A percentile compares a stretch with the other conserved stretches of the same genome.
Conservation (phyloP, 2,113 vertebrate species). For the Dasypus novemcinctus region DNA sequence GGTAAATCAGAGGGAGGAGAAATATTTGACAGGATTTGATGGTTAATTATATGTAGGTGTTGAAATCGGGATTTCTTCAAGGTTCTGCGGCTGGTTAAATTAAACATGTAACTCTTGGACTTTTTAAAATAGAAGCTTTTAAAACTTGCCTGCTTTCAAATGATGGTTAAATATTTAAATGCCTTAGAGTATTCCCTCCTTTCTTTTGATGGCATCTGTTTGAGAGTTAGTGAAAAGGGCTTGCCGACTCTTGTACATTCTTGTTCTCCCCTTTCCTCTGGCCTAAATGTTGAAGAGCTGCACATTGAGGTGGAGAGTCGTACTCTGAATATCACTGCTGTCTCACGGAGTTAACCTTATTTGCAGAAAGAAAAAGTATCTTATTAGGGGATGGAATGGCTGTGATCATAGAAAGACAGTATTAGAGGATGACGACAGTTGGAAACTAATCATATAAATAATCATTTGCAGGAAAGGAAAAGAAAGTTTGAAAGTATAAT, state of each 20-base stretch:
- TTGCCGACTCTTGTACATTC: too few relatives aligned
- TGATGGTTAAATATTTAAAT: neutral
- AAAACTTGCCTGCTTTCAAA: neutral
- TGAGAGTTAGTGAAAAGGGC: neutral
- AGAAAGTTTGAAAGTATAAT: neutral
- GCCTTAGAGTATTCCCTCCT: neutral
- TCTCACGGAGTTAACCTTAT: neutral
- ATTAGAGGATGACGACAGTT: neutral
- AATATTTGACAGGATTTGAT: neutral
- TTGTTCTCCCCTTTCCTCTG: neutral
- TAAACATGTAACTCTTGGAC: neutral
- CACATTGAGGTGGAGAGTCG: neutral
- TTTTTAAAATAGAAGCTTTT: constrained; percentile 18
- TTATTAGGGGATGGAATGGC: neutral
- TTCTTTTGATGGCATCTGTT: neutral
- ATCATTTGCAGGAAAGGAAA: neutral
- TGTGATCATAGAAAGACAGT: neutral
- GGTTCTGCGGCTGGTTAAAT: neutral
- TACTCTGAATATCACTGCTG: neutral
- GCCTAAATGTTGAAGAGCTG: neutral
- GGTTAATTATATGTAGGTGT: neutral
- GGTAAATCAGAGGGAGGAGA: neutral
- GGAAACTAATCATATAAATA: neutral
- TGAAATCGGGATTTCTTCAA: neutral
- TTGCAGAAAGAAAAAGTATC: neutral